Conservation (phyloP, 1,140 invertebrate species). For the Drosophila gunungcola region DNA sequence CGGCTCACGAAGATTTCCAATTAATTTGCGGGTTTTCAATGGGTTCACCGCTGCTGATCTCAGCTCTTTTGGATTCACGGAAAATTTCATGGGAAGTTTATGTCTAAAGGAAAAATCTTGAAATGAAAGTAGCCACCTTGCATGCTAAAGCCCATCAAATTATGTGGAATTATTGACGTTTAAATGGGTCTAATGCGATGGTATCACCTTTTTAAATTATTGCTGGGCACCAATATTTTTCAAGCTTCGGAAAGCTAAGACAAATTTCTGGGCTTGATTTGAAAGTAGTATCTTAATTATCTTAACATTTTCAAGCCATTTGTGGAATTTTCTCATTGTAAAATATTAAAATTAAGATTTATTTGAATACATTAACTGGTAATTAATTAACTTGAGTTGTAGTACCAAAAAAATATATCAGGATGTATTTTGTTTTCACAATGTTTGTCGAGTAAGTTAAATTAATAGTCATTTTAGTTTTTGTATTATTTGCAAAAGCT, state of each 20-base stretch:
- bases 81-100: slow-evolving; percentile 18
- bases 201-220: background rate
- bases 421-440: background rate
- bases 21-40: slow-evolving; percentile 18
- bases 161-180: slow-evolving; percentile 1
- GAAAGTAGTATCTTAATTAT: too few species aligned
- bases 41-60: background rate
- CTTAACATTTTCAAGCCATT: too few species aligned
- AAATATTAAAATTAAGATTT: too few species aligned
- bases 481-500: background rate
- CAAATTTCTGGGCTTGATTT: too few species aligned
- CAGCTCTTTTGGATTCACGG: background rate
- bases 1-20: slow-evolving; percentile 26
- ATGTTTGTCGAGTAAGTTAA: too few species aligned
- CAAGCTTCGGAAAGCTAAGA: too few species aligned
- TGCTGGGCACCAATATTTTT: background rate
- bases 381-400: too few species aligned
- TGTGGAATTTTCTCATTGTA: too few species aligned
- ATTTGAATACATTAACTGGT: too few species aligned
- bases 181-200: background rate
- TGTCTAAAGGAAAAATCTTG: background rate
- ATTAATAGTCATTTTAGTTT: background rate
- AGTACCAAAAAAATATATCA: background rate
- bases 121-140: background rate
- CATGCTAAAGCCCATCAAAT: background rate